Evolutionary conservation across 2,113 vertebrate genomes (phyloP).

Genomic region (Albula glossodonta): DNA sequence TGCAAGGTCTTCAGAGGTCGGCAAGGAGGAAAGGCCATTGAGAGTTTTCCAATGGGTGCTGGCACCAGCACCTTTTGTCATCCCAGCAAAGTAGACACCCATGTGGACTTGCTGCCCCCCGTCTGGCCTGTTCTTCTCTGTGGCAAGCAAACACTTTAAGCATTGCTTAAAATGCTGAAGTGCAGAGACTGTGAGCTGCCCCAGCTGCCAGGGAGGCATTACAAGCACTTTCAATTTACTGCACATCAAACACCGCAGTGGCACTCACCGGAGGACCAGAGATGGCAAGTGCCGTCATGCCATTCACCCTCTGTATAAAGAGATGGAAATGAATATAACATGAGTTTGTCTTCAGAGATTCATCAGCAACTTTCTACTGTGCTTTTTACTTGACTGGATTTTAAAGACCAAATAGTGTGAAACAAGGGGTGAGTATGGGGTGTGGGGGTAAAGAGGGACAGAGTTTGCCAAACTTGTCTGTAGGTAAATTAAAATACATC

Average conservation of each 20-base stretch:
- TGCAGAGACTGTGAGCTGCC: neutral
- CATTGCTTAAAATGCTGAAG: conserved; percentile 1
- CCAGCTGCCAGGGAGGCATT: neutral
- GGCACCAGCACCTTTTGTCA: neutral
- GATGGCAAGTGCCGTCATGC: neutral
- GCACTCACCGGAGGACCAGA: neutral
- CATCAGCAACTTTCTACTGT: neutral
- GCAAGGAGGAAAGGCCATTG: neutral
- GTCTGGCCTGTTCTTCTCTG: neutral
- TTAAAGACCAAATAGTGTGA: conserved; percentile 3
- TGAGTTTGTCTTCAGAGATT: conserved; percentile 5
- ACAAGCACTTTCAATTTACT: conserved; percentile 22
- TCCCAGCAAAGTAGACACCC: neutral
- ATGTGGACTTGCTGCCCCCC: neutral
- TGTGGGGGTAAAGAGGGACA: too few species aligned
- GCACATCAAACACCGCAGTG: neutral
- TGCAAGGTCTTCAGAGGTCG: neutral
- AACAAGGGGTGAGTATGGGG: too few species aligned
- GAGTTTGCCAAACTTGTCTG: neutral
- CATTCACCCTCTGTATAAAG: conserved; percentile 1
- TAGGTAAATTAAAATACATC: neutral
- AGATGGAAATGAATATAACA: conserved; percentile 8
- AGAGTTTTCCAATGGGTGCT: neutral
- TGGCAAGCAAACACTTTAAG: conserved; percentile 8
- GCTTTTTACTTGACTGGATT: neutral